phyloP scores from a whole-genome alignment of 2,797 vertebrate genomes.

The Sparus aurata region DNA sequence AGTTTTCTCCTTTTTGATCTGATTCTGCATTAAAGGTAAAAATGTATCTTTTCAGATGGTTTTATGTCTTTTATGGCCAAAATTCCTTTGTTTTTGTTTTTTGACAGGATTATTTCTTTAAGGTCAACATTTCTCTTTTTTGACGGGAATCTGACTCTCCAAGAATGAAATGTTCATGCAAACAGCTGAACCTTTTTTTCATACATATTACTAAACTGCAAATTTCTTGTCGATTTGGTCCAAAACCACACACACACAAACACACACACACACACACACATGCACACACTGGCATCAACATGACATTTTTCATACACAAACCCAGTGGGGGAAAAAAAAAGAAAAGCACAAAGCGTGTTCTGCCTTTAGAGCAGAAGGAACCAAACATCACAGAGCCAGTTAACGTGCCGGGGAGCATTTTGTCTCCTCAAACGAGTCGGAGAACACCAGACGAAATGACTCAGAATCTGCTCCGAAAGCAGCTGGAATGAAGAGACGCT shows the following conservation, averaged over 20 bases:
- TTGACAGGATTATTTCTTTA: too few species aligned
- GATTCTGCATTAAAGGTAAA: too few species aligned
- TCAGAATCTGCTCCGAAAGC: slow-evolving; percentile 29
- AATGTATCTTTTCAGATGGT: too few species aligned
- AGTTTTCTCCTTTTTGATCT: too few species aligned
- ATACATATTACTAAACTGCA: too few species aligned
- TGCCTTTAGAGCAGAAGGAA: slow-evolving; percentile 17
- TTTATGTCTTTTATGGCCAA: too few species aligned
- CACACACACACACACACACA: neutral
- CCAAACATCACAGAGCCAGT: slow-evolving; percentile 47
- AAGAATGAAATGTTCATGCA: neutral
- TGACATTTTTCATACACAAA: neutral
- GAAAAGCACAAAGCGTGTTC: neutral
- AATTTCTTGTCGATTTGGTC: neutral
- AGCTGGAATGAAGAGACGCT: slow-evolving; percentile 36
- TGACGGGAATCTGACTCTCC: neutral
- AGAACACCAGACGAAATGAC: slow-evolving; percentile 50
- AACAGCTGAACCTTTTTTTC: neutral
- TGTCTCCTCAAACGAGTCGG: slow-evolving; percentile 49
- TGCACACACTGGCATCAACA: neutral
- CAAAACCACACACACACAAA: neutral
- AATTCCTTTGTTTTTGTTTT: too few species aligned
- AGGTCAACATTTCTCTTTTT: too few species aligned
- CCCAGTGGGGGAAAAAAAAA: neutral
- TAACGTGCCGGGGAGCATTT: slow-evolving; percentile 41